A percentile compares a stretch with the other conserved stretches of the same genome.
Evolutionary conservation across 2,113 vertebrate species (phyloP).

Genomic region (Apaloderma vittatum): DNA sequence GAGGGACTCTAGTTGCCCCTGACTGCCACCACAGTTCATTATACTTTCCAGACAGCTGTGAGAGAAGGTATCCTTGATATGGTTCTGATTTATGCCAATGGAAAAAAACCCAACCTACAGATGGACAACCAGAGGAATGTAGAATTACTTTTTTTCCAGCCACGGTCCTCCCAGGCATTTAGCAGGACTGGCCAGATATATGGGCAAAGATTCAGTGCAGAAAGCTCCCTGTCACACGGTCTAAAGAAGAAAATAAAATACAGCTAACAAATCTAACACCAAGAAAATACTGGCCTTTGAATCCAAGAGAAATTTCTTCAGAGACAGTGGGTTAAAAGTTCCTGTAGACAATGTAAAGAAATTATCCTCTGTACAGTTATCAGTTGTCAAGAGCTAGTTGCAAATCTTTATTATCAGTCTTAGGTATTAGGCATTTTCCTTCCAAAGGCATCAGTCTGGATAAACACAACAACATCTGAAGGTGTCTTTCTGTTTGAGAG

Average conservation of each 20-base stretch:
- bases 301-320: neutral
- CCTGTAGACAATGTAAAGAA: neutral
- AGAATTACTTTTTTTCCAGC: neutral
- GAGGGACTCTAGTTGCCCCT: neutral
- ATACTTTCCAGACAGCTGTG: neutral
- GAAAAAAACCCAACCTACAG: neutral
- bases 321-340: neutral
- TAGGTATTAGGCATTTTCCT: neutral
- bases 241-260: neutral
- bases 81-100: neutral
- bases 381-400: neutral
- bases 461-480: neutral
- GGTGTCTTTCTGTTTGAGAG: neutral
- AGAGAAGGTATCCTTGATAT: neutral
- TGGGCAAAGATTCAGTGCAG: neutral
- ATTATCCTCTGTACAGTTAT: neutral
- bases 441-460: neutral
- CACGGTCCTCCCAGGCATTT: fast-evolving
- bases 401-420: neutral
- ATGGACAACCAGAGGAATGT: neutral
- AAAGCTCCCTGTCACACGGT: neutral
- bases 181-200: neutral
- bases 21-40: neutral
- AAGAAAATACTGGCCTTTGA: neutral
- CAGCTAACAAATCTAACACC: neutral